Conservation (phyloP, 2,113 vertebrate species). For the Corvus cornix region DNA sequence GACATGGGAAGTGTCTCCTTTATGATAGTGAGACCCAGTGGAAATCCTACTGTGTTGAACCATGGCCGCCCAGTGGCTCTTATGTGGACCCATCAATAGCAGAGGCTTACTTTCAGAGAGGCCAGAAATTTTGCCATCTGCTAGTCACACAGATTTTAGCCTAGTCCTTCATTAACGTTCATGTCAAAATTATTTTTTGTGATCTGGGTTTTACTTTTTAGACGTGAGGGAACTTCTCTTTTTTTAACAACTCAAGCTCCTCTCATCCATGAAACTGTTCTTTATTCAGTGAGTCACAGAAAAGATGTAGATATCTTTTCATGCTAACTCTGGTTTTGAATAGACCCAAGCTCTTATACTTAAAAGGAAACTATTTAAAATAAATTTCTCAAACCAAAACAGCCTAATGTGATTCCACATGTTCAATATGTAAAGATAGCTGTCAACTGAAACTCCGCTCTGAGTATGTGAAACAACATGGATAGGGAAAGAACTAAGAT, state of each 20-base stretch:
- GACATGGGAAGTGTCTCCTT: not conserved
- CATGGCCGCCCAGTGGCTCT: no score
- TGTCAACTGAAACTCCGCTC: not conserved
- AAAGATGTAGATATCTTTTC: not conserved
- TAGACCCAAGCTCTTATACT: not conserved
- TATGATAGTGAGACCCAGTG: not conserved
- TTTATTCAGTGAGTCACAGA: not conserved
- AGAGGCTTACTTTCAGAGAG: not conserved
- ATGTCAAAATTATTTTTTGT: not conserved
- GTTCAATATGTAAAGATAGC: not conserved
- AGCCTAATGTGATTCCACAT: not conserved
- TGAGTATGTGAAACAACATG: not conserved
- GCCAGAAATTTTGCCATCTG: not conserved
- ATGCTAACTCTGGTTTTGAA: not conserved
- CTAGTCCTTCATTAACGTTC: not conserved
- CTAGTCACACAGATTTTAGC: not conserved
- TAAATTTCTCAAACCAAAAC: not conserved
- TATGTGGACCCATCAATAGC: not conserved
- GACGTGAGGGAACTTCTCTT: not conserved
- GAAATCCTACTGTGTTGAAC: not conserved
- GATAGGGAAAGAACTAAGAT: not conserved
- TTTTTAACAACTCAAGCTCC: rapidly evolving
- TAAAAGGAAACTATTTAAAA: not conserved
- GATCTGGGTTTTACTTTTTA: not conserved
- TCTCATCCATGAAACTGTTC: not conserved